Conservation (phyloP, 2,888 invertebrate genomes). For the Ellobium chinense region DNA sequence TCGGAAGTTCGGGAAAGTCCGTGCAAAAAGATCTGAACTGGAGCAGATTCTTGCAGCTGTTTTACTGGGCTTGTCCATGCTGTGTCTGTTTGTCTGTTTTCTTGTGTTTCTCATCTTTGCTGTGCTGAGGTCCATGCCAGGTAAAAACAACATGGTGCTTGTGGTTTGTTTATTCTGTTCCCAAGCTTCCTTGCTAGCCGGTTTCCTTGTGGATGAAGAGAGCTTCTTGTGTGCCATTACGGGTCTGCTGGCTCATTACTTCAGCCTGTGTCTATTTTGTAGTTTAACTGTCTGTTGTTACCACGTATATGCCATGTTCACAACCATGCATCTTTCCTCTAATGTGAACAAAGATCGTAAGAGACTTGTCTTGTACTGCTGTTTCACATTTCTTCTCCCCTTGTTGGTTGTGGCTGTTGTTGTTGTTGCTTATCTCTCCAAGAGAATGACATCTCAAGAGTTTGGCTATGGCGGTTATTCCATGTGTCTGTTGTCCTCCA, state of each 20-base stretch:
- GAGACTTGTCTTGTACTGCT: background rate
- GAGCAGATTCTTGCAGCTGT: slow-evolving; percentile 19
- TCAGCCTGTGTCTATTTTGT: slow-evolving; percentile 19
- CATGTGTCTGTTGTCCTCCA: slow-evolving; percentile 20
- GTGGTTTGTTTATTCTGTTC: background rate
- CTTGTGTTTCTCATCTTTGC: slow-evolving; percentile 28
- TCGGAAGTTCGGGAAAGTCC: background rate
- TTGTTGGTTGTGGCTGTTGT: slow-evolving; percentile 8
- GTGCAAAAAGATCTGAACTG: background rate
- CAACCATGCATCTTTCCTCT: slow-evolving; percentile 41
- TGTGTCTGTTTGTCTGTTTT: slow-evolving; percentile 20
- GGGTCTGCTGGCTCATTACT: slow-evolving; percentile 25
- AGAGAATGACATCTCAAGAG: background rate
- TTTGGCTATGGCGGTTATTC: slow-evolving; percentile 30
- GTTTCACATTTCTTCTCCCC: slow-evolving; percentile 14
- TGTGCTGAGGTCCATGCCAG: slow-evolving; percentile 50
- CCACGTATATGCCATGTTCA: slow-evolving; percentile 35
- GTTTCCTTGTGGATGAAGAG: slow-evolving; percentile 10
- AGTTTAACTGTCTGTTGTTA: slow-evolving; percentile 19
- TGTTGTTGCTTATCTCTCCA: background rate
- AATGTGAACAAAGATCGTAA: background rate
- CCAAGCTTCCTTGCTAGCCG: slow-evolving; percentile 18
- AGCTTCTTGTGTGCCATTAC: slow-evolving; percentile 9
- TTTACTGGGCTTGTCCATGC: slow-evolving; percentile 12
- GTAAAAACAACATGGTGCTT: slow-evolving; percentile 53